Conservation (phyloP, 37 sponge, comb jelly and placozoan genomes). For the Chondrilla cf. caribensis region DNA sequence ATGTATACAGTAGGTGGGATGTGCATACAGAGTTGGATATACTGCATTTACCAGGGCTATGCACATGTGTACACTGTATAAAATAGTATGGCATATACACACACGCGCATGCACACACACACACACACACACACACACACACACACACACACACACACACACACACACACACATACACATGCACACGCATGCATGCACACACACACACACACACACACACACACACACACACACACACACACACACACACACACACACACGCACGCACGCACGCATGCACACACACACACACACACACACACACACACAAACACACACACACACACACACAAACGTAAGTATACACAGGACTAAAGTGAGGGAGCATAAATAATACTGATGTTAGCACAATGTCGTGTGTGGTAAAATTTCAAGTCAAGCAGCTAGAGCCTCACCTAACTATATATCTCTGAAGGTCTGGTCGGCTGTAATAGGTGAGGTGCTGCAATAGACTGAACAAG, state of each 20-base stretch:
- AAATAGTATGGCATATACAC: too few relatives aligned
- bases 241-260: too few relatives aligned
- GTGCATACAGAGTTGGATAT: slow-evolving; percentile 6
- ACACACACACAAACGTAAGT: neutral
- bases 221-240: too few relatives aligned
- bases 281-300: too few relatives aligned
- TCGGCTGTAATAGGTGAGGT: slow-evolving; percentile 80
- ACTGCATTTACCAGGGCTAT: neutral
- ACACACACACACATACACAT: too few relatives aligned
- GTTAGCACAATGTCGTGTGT: slow-evolving; percentile 22
- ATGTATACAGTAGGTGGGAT: neutral
- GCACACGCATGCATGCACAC: too few relatives aligned
- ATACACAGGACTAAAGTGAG: slow-evolving; percentile 4
- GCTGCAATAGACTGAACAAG: slow-evolving; percentile 69
- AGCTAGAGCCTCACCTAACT: slow-evolving; percentile 65
- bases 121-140: too few relatives aligned
- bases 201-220: too few relatives aligned
- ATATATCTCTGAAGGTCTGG: slow-evolving; percentile 85
- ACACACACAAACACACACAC: too few relatives aligned
- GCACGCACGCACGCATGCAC: too few relatives aligned
- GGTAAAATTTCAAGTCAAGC: slow-evolving; percentile 1
- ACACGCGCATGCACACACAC: too few relatives aligned
- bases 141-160: too few relatives aligned
- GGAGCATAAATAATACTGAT: neutral
- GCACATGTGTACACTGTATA: neutral